Conservation (phyloP, 2,888 invertebrate genomes). For the Meliscaeva auricollis region DNA sequence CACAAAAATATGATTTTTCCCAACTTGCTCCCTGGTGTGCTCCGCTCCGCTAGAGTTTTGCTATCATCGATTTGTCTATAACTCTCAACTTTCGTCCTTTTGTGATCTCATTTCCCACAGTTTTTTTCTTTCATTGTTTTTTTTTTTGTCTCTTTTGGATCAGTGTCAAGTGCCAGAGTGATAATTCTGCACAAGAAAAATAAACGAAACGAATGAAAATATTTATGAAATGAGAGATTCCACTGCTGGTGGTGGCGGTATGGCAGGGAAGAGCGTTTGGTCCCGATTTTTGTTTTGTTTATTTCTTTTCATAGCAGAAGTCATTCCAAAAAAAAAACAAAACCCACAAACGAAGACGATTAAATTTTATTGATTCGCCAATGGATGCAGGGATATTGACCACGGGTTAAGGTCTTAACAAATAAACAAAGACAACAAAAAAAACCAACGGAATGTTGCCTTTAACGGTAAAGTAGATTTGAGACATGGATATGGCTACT, state of each 20-base stretch:
- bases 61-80: slow-evolving; percentile 46
- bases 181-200: slow-evolving; percentile 51
- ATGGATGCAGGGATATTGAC: slow-evolving; percentile 57
- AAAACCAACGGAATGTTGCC: slow-evolving; percentile 39
- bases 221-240: slow-evolving; percentile 70
- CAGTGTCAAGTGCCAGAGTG: slow-evolving; percentile 66
- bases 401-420: slow-evolving; percentile 17
- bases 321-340: slow-evolving; percentile 14
- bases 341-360: slow-evolving; percentile 62
- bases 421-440: neutral
- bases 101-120: slow-evolving; percentile 36
- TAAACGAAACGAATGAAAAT: slow-evolving; percentile 34
- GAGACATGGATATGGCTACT: too few relatives aligned
- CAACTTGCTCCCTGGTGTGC: slow-evolving; percentile 15
- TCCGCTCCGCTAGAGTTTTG: too few relatives aligned
- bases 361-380: slow-evolving; percentile 69
- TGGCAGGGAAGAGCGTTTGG: neutral
- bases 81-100: slow-evolving; percentile 28
- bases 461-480: neutral
- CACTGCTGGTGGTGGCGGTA: slow-evolving; percentile 26
- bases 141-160: slow-evolving; percentile 1
- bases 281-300: neutral
- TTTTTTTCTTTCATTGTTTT: neutral
- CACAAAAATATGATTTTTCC: slow-evolving; percentile 57
- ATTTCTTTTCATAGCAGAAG: slow-evolving; percentile 1